Percentiles rank a stretch among this genome's conserved stretches.
phyloP scores from a whole-genome alignment of 2,113 vertebrate species.

The Euleptes europaea region DNA sequence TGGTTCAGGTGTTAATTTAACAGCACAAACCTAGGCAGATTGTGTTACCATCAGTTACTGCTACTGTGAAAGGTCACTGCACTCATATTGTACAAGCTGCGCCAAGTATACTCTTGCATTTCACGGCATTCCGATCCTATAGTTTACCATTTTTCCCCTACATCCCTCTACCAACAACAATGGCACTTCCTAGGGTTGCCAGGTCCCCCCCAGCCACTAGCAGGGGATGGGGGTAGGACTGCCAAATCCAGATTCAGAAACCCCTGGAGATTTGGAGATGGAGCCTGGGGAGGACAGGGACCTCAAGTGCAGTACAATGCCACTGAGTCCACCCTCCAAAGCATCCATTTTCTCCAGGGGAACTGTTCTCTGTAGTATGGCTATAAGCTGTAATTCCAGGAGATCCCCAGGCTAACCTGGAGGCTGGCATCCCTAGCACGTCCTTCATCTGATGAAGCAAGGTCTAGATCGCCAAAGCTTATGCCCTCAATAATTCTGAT shows the following conservation, averaged over 20 bases:
- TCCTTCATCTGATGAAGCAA: neutral
- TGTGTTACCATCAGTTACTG: neutral
- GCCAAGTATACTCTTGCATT: neutral
- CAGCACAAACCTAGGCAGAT: neutral
- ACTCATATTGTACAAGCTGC: neutral
- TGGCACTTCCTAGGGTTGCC: neutral
- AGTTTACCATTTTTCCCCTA: neutral
- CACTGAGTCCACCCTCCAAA: too few species aligned
- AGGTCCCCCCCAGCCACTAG: too few species aligned
- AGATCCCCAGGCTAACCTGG: too few species aligned
- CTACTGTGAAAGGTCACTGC: neutral
- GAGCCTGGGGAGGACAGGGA: too few species aligned
- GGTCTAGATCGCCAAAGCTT: neutral
- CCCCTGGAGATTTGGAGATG: too few species aligned
- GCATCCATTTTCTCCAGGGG: too few species aligned
- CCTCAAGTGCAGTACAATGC: too few species aligned
- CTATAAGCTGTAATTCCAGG: too few species aligned
- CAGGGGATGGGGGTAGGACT: too few species aligned
- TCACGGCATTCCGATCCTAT: neutral
- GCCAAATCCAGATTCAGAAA: too few species aligned
- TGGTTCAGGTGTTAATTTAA: neutral
- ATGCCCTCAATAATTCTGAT: neutral
- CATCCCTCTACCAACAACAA: neutral
- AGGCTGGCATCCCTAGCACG: too few species aligned
- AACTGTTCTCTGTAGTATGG: too few species aligned